These are phyloP conservation scores for Paralichthys olivaceus DNA, from an alignment of 2,113 vertebrate genomes.

Conservation along the genomic window DNA sequence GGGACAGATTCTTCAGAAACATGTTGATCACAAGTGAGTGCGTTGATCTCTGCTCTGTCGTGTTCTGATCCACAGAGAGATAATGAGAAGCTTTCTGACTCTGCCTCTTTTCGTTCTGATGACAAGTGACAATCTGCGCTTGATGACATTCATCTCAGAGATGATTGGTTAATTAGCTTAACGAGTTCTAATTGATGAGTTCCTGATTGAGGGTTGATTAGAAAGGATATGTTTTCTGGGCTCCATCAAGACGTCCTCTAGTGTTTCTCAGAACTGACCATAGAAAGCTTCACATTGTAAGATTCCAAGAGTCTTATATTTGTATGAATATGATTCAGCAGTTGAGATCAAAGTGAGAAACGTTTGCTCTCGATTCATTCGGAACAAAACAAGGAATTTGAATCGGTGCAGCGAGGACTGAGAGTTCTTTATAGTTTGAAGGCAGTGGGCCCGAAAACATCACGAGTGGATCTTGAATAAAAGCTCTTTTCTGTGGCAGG, in stretches of 20 bases:
- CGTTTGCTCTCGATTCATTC: neutral
- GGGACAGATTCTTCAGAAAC: slow-evolving; percentile 14
- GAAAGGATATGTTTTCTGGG: slow-evolving; percentile 3
- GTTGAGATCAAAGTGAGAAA: too few relatives aligned
- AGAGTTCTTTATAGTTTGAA: slow-evolving; percentile 21
- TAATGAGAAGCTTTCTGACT: slow-evolving; percentile 8
- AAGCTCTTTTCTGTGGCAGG: slow-evolving; percentile 26
- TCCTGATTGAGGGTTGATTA: slow-evolving; percentile 30
- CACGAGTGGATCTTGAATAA: slow-evolving; percentile 4
- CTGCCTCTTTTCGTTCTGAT: slow-evolving; percentile 16
- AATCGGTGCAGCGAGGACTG: neutral
- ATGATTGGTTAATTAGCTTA: slow-evolving; percentile 47
- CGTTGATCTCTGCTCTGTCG: neutral
- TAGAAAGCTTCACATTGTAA: too few relatives aligned
- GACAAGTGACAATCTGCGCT: slow-evolving; percentile 23
- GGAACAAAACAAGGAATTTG: neutral
- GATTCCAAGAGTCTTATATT: too few relatives aligned
- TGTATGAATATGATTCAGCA: too few relatives aligned
- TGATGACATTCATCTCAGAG: slow-evolving; percentile 47
- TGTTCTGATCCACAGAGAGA: slow-evolving; percentile 4
- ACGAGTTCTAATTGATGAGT: slow-evolving; percentile 30
- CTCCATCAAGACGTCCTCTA: too few relatives aligned
- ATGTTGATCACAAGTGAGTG: slow-evolving; percentile 84
- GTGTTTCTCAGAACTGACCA: too few relatives aligned
- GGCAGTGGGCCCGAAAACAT: slow-evolving; percentile 34